Percentiles rank a stretch among this genome's conserved stretches.
Evolutionary conservation across 2,888 invertebrate genomes (phyloP).

Genomic region (Dasysyrphus tricinctus): DNA sequence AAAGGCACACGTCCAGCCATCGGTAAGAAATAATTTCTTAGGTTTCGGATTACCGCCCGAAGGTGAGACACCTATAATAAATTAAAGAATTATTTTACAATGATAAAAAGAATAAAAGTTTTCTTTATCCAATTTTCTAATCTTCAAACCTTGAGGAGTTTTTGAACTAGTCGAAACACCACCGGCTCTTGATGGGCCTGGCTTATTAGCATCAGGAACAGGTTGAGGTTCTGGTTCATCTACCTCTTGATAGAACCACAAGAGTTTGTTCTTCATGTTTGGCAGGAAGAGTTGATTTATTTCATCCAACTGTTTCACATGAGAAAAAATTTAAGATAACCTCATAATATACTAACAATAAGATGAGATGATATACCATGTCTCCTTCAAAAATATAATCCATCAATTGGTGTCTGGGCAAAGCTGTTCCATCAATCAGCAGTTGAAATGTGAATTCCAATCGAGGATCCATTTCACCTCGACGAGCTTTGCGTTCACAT

Average conservation of each 20-base stretch:
- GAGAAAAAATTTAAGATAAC: background rate
- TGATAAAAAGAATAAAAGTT: constrained; percentile 1
- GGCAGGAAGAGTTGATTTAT: constrained; percentile 94
- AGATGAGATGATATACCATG: constrained; percentile 86
- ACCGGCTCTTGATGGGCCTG: constrained; percentile 84
- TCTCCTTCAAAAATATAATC: constrained; percentile 95
- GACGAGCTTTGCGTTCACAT: constrained; percentile 94
- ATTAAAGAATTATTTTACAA: constrained; percentile 26
- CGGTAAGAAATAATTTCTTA: constrained; percentile 92
- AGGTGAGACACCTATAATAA: constrained; percentile 81
- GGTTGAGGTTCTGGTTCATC: constrained; percentile 87
- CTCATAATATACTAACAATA: background rate
- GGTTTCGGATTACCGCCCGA: constrained; percentile 84
- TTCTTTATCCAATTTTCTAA: background rate
- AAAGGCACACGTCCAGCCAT: constrained; percentile 92
- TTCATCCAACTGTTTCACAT: constrained; percentile 88
- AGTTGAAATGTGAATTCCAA: constrained; percentile 95
- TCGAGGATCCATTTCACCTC: constrained; percentile 96
- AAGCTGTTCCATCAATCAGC: constrained; percentile 92
- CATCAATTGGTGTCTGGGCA: constrained; percentile 93
- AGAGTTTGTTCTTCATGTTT: constrained; percentile 92
- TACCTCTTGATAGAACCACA: constrained; percentile 95
- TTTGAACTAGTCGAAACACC: constrained; percentile 83
- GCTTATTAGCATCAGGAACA: constrained; percentile 83
- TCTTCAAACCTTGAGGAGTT: constrained; percentile 81